These are phyloP conservation scores for Calliopum simillimum DNA, from an alignment of 2,888 invertebrate genomes.

Conservation along the genomic window DNA sequence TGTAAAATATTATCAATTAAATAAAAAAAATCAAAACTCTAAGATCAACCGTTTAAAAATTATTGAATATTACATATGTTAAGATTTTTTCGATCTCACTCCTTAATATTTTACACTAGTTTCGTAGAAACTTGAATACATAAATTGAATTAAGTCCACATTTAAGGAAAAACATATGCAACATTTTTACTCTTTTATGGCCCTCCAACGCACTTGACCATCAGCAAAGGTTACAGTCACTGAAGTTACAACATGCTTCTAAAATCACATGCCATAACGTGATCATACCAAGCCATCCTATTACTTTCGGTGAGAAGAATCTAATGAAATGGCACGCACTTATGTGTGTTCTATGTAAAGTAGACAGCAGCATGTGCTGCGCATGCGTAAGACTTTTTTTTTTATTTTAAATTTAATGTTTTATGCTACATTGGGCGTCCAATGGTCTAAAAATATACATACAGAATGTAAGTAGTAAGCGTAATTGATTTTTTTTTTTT, in stretches of 20 bases:
- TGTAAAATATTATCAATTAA: no score
- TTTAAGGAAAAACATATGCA: conserved; percentile 37
- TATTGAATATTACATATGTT: no score
- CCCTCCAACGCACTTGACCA: conserved; percentile 27
- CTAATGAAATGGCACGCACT: conserved; percentile 11
- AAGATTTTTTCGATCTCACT: no score
- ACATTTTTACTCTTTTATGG: not conserved
- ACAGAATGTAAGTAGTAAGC: conserved; percentile 49
- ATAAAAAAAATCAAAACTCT: no score
- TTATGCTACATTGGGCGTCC: conserved; percentile 49
- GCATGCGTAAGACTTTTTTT: conserved; percentile 49
- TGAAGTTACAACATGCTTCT: no score
- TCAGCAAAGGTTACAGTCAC: not conserved
- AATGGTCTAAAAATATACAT: conserved; percentile 57
- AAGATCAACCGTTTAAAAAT: no score
- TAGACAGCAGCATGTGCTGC: conserved; percentile 54
- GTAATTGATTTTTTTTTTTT: no score
- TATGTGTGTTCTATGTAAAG: conserved; percentile 39
- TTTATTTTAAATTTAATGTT: conserved; percentile 27
- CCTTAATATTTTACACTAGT: no score
- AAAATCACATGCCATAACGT: no score
- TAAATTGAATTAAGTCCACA: not conserved
- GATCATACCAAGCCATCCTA: conserved; percentile 4
- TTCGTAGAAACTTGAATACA: not conserved
- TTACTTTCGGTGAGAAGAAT: not conserved